Evolutionary conservation across 2,888 invertebrate genomes (phyloP), one percentile per base, ranked within the genome.

Genomic region (Muscina levida): DNA sequence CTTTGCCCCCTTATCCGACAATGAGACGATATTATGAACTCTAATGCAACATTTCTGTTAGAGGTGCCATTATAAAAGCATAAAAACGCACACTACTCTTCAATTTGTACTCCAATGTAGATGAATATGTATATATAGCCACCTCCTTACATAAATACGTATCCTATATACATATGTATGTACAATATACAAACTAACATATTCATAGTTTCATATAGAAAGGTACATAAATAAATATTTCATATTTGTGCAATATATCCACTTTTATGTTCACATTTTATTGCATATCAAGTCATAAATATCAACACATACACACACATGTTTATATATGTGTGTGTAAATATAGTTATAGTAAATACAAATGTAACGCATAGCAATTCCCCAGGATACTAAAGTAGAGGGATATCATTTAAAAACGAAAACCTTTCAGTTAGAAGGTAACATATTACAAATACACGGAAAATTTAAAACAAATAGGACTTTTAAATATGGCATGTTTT

Each of bases 261-360:
- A 74, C 53, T 81, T 81, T 81, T 81, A 81, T 81, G 81, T 81
- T 81, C 77, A 74, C 77, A 81, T 81, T 81, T 81, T 81, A 81
- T 81, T 77, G 81, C 77, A 77, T 72, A 81, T 39, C 19, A 77
- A 72, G 71, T 67, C 71, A 81, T 81, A 81, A 81, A 81, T 81
- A 77, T 56, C 31, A 72, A 74, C 56, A 53, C 22, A 22, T 10
- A 53, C 53, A 53, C 53, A 53, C 13, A 13, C 24, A 53, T 24
- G 24, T 24, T 48, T n/a, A 44, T n/a, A 10, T 44, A 44, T n/a
- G n/a, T n/a, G n/a, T n/a, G n/a, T n/a, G n/a, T n/a, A n/a, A n/a
- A n/a, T n/a, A n/a, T n/a, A n/a, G n/a, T n/a, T 11, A 44, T 11
- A 2, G 19, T 8, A 48, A 48, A 48, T 48, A 48, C 15, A 46